Base-by-base conservation (phyloP, 2,797 vertebrate genomes). In the Artibeus jamaicensis region DNA sequence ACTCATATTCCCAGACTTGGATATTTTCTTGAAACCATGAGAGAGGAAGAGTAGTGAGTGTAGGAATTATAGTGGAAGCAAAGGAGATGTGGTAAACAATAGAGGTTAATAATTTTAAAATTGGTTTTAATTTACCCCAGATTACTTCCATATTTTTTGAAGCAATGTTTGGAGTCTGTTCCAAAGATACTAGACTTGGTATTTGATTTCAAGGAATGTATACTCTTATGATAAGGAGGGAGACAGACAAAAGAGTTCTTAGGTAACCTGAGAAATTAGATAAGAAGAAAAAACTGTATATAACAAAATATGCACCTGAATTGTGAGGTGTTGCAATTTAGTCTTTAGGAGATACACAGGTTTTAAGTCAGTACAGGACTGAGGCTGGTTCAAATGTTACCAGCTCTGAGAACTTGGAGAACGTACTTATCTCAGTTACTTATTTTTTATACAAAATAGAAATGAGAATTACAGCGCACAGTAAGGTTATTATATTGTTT, bases 51-150 rank as follows among this genome's bases (percentile, higher is more conserved):
- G 24, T 29, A 37, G 5, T 67, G 89, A 96, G 42, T 67, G 6
- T 44, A 74, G 37, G 24, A 89, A 95, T 24, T 37, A 2, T 7
- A 59, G 62, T 53, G 15, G 34, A 62, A 94, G 73, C n/a, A 70
- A 81, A 96, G 26, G 11, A 81, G n/a, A 34, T 37, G 22, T 73
- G 6, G 29, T 95, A 21, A 67, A 91, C 82, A 93, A 91, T 19
- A 37, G 16, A 81, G 11, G 34, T 34, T n/a, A 81, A 89, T 95
- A 42, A 37, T 71, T 89, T 81, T 86, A 46, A 77, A 65, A 22
- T 74, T 77, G 37, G 48, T 87, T 89, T 96, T 14, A 94, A 50
- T 79, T 92, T 87, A 84, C 93, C 76, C 93, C 81, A 62, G 21
- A 71, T 89, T 55, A 37, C 5, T 62, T 95, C 26, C 42, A 82